Percentiles rank a stretch among this genome's conserved stretches.
These are phyloP conservation scores for Cerceris rybyensis DNA, from an alignment of 2,888 invertebrate genomes.

Conservation along the genomic window DNA sequence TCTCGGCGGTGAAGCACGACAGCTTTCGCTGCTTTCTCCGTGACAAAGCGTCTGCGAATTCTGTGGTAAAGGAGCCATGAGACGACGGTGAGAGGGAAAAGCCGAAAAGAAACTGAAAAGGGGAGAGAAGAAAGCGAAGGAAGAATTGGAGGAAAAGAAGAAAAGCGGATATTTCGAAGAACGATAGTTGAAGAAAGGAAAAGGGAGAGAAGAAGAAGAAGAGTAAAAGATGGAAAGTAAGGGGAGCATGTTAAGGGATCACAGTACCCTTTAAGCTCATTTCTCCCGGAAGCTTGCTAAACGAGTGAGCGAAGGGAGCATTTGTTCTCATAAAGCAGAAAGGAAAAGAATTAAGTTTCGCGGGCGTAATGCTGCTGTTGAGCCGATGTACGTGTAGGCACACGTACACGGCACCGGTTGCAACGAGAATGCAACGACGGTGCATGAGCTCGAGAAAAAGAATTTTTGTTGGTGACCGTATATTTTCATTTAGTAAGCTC, in stretches of 20 bases:
- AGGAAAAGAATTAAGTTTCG: conserved; percentile 36
- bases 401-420: background rate
- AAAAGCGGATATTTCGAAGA: background rate
- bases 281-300: conserved; percentile 30
- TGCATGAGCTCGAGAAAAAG: conserved; percentile 10
- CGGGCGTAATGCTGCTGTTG: background rate
- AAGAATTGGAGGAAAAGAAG: background rate
- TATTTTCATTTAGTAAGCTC: conserved; percentile 52
- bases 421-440: conserved; percentile 16
- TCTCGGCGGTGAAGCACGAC: conserved; percentile 7
- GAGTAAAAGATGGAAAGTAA: background rate
- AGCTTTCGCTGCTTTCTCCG: conserved; percentile 13
- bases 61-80: background rate
- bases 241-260: conserved; percentile 15
- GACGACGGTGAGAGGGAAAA: background rate
- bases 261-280: conserved; percentile 24
- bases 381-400: background rate
- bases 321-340: conserved; percentile 42
- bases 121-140: background rate
- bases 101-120: background rate
- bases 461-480: conserved; percentile 46
- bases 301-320: conserved; percentile 33
- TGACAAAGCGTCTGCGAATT: conserved; percentile 22
- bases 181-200: background rate
- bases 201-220: background rate